Base-by-base conservation (phyloP, 2,888 invertebrate species). In the Stenolophus ochropezus region DNA sequence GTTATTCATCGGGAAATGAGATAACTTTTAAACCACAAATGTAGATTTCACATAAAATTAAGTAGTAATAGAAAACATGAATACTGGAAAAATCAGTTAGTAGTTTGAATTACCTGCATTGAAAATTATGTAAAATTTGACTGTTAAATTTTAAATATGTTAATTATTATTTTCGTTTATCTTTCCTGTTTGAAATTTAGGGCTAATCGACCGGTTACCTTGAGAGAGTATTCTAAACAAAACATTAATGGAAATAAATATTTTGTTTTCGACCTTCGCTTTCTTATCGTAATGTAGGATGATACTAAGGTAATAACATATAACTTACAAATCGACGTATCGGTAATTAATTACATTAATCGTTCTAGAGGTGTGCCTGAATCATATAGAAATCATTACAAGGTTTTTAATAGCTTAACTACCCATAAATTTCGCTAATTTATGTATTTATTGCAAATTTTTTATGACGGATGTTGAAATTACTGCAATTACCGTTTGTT, bases 371-470 rank as follows among this genome's bases (percentile, higher is more conserved):
- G 65, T 18, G 65, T 33, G 65, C 33, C 18, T 14, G 25, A 65
- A 56, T 56, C 33, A 69, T 23, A 61, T 61, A n/a, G 16, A 69
- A 69, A 69, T 69, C 33, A 69, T 69, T 69, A 69, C 65, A 69
- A 42, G 65, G 65, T 33, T 69, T 33, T 23, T 56, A 56, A 20
- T 56, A 56, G 21, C n/a, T 11, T 42, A 42, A 42, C 11, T 49
- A 11, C n/a, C 8, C n/a, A n/a, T 49, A 49, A 49, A 49, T 49
- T 8, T 49, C n/a, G n/a, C n/a, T n/a, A n/a, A n/a, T n/a, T n/a
- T n/a, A n/a, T n/a, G n/a, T n/a, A n/a, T n/a, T n/a, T n/a, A n/a
- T n/a, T n/a, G n/a, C n/a, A n/a, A n/a, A n/a, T 42, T 42, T 42
- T 42, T 42, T 42, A 42, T 8, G 8, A 42, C 33, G 33, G 33